phyloP scores from a whole-genome alignment of 2,888 invertebrate genomes.

The Ectemnius cavifrons region DNA sequence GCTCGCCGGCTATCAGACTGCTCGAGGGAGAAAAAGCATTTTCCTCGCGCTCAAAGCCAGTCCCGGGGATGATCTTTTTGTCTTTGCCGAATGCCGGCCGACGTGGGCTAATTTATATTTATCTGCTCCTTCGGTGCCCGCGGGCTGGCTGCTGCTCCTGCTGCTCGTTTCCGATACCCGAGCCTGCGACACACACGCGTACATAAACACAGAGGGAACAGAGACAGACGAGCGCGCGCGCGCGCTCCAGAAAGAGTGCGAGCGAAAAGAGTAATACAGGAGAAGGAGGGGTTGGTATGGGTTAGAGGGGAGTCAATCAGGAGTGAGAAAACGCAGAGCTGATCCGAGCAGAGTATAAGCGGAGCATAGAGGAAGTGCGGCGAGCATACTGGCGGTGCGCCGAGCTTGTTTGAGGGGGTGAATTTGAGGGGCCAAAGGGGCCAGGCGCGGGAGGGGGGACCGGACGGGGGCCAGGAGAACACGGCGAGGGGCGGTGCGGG shows the following conservation, averaged over 20 bases:
- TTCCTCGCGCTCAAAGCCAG: slow-evolving; percentile 33
- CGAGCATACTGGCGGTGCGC: neutral
- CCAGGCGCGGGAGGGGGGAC: slow-evolving; percentile 12
- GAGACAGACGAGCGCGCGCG: too few species aligned
- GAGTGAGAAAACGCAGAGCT: slow-evolving; percentile 11
- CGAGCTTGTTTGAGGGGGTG: neutral
- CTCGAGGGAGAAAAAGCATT: slow-evolving; percentile 7
- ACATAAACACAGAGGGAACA: too few species aligned
- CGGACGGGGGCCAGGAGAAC: slow-evolving; percentile 50
- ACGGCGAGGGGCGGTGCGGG: slow-evolving; percentile 29
- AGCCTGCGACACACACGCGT: slow-evolving; percentile 1
- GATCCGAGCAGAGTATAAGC: slow-evolving; percentile 9
- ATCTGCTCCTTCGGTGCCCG: too few species aligned
- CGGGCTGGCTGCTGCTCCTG: slow-evolving; percentile 25
- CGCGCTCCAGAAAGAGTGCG: too few species aligned
- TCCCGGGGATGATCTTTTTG: slow-evolving; percentile 57
- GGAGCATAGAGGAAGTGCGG: slow-evolving; percentile 25
- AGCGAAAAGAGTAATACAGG: too few species aligned
- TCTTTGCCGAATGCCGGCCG: slow-evolving; percentile 58
- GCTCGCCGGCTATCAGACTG: slow-evolving; percentile 27
- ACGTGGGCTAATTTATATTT: slow-evolving; percentile 26
- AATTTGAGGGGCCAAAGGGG: slow-evolving; percentile 18
- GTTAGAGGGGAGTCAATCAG: too few species aligned
- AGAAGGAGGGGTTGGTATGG: too few species aligned
- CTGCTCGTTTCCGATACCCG: slow-evolving; percentile 62